A percentile compares a stretch with the other conserved stretches of the same genome.
Evolutionary conservation across 2,113 vertebrate genomes (phyloP).

Genomic region (Hypanus sabinus): DNA sequence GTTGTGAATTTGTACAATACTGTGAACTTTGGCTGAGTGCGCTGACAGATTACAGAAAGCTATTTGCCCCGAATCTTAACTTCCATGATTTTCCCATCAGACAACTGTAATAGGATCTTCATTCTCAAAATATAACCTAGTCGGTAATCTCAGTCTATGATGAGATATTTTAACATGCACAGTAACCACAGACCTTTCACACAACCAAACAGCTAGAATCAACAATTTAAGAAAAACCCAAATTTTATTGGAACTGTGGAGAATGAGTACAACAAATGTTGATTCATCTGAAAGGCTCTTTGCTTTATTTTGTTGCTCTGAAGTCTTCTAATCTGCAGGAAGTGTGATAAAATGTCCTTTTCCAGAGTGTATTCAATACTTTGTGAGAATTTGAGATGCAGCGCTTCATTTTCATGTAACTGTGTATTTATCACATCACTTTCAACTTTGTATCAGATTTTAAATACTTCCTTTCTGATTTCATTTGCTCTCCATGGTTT

Average conservation of each 20-base stretch:
- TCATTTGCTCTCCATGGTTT: neutral
- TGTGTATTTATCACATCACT: neutral
- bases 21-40: neutral
- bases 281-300: neutral
- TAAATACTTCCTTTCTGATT: constrained; percentile 26
- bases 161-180: neutral
- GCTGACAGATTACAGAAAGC: neutral
- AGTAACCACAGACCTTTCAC: neutral
- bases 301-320: neutral
- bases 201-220: neutral
- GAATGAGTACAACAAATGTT: neutral
- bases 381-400: constrained; percentile 43
- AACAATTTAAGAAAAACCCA: neutral
- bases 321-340: neutral
- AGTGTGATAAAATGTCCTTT: constrained; percentile 43
- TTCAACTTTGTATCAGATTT: constrained; percentile 30
- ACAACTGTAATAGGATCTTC: neutral
- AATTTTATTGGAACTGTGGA: neutral
- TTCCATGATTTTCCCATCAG: neutral
- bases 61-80: neutral
- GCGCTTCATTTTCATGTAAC: constrained; percentile 42
- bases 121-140: neutral
- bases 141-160: neutral
- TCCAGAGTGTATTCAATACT: constrained; percentile 40
- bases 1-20: neutral